Conservation (phyloP, 2,113 vertebrate species). For the Centrocercus urophasianus region DNA sequence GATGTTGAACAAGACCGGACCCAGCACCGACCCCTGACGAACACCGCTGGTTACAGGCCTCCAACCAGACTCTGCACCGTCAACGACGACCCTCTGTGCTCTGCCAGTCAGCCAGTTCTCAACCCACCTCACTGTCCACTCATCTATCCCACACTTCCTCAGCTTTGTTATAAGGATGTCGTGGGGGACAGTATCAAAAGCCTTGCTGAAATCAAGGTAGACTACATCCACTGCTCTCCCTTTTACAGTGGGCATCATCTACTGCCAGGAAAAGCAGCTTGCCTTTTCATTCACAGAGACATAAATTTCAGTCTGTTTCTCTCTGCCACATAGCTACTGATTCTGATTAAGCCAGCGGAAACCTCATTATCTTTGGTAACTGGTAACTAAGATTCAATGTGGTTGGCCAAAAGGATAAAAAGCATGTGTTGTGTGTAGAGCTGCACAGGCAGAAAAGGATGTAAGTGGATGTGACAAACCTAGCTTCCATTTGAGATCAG, state of each 20-base stretch:
- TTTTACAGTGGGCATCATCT: background rate
- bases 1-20: too few relatives aligned
- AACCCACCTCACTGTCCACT: too few relatives aligned
- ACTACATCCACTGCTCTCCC: too few relatives aligned
- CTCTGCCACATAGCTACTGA: background rate
- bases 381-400: background rate
- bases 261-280: background rate
- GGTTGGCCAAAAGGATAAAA: background rate
- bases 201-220: too few relatives aligned
- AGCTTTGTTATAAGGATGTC: too few relatives aligned
- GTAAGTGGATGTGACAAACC: background rate
- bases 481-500: background rate
- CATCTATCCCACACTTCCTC: too few relatives aligned
- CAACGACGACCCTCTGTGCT: too few relatives aligned
- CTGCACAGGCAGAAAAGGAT: background rate
- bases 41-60: too few relatives aligned
- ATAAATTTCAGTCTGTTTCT: background rate
- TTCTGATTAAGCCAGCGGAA: slow-evolving; percentile 22
- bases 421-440: background rate
- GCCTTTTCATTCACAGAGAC: background rate
- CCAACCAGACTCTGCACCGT: too few relatives aligned
- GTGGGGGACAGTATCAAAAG: too few relatives aligned
- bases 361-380: slow-evolving; percentile 2
- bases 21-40: too few relatives aligned
- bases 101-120: too few relatives aligned